Evolutionary conservation across 23 tunicate species (phyloP), one percentile per base, ranked within the genome.

Genomic region (Clavelina lepadiformis): DNA sequence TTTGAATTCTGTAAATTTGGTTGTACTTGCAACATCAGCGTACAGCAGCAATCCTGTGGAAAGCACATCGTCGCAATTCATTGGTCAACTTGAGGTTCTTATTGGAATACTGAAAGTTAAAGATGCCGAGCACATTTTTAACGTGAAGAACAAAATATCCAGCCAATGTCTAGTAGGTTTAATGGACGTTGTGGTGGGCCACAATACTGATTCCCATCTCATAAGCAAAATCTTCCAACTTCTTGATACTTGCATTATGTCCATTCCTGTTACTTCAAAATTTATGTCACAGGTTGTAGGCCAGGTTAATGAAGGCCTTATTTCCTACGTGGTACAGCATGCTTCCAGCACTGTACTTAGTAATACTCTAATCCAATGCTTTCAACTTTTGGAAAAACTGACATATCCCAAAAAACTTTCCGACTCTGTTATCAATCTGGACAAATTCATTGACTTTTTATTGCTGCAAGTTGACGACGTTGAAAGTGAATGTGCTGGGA

Each of bases 21-120:
- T 44, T 21, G 72, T 57, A 5, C 33, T 66, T 45, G 72, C 72
- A 46, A 57, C 72, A 20, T 45, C 67, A 27, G 76, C 68, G 33
- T 78, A 78, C 47, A 51, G 36, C 5, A n/a, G 54, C 24, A 56
- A 47, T 45, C 37, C 28, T 28, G 38, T 63, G 25, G 74, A 78
- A 46, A 78, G 34, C 56, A 68, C 74, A 24, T 28, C 38, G 28
- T 74, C 84, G 5, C 84, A 78, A 21, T 41, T 78, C 2, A 25
- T 68, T 3, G 31, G 84, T 34, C 84, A 78, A 46, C 58, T 38
- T 26, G 84, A 78, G 25, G 75, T 68, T 45, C 38, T 78, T 58
- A 49, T 68, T 19, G 76, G 64, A 2, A 28, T 38, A 4, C 46
- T 78, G 23, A 68, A 68, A 31, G 41, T 58, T 33, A 27, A 30